Evolutionary conservation across 2,888 invertebrate species (phyloP), one percentile per base, ranked within the genome.

Genomic region (Luperina nickerlii): DNA sequence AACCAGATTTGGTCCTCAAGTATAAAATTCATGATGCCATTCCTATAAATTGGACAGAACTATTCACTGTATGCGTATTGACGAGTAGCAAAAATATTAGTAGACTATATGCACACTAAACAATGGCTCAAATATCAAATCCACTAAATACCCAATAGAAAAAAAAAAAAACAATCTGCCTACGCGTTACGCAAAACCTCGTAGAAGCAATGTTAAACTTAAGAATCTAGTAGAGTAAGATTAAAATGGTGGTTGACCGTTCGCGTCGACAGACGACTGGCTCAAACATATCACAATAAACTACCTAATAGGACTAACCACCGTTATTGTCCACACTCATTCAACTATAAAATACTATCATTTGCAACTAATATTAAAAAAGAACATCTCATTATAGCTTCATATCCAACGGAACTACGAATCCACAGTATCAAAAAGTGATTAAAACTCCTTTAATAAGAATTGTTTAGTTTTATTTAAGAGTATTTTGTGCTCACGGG

Each of bases 51-150:
- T 95, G 96, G 96, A 96, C 96, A 96, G 95, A 94, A 93, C 92
- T 93, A 92, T 92, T 91, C 91, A 92, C 93, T 92, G 93, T 88
- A 90, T 88, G 89, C 92, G 91, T 92, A 93, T 90, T 91, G 93
- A 94, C 94, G 93, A 93, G 93, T 96, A 96, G 96, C 96, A 96
- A 96, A 96, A 96, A 96, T 96, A 96, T 96, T 95, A 96, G 94
- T 95, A 94, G 87, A 94, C 95, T 95, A 95, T 95, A 95, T 94
- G 94, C 95, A 95, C 94, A 94, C 95, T 95, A 94, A 94, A 95
- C 93, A 93, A 95, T 94, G 94, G 95, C 94, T 96, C 94, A 94
- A 95, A 95, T 95, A 95, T 96, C 91, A 94, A 96, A 95, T 95
- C 94, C 94, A 94, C 94, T 95, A 96, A 94, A 96, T 95, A 96